These are phyloP conservation scores for Siderastrea radians DNA, from an alignment of 92 coral and sea anemone genomes.

Conservation along the genomic window DNA sequence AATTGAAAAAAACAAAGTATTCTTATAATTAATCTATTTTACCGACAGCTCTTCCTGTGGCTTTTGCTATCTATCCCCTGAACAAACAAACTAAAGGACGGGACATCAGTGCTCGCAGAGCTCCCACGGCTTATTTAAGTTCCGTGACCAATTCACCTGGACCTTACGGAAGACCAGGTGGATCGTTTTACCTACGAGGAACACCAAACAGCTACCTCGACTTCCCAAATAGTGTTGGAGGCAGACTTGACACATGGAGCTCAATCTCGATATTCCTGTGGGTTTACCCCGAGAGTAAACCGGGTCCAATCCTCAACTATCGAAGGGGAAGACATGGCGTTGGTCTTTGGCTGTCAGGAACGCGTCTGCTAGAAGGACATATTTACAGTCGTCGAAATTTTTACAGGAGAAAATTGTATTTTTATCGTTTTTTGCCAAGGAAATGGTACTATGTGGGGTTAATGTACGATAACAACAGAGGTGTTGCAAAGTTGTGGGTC, in stretches of 20 bases:
- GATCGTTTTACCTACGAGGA: constrained; percentile 67
- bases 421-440: constrained; percentile 12
- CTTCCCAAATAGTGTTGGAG: constrained; percentile 67
- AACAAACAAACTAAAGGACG: constrained; percentile 70
- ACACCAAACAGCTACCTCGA: constrained; percentile 70
- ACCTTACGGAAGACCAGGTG: constrained; percentile 77
- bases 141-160: constrained; percentile 46
- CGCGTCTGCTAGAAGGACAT: constrained; percentile 58
- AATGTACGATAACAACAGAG: constrained; percentile 74
- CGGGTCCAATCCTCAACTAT: constrained; percentile 86
- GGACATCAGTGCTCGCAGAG: constrained; percentile 78
- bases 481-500: constrained; percentile 73
- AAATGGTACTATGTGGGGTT: constrained; percentile 82
- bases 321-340: constrained; percentile 76
- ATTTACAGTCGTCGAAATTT: constrained; percentile 69
- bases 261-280: constrained; percentile 81
- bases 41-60: constrained; percentile 73
- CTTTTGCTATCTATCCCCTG: constrained; percentile 76
- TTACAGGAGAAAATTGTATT: constrained; percentile 57
- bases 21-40: background rate
- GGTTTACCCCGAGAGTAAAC: constrained; percentile 57
- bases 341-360: constrained; percentile 74
- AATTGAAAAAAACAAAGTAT: too few species aligned
- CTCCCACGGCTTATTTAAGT: constrained; percentile 60
- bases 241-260: constrained; percentile 76